Percentiles rank a stretch among this genome's conserved stretches.
Conservation (phyloP, 2,797 vertebrate species). For the Neostethus bicornis region DNA sequence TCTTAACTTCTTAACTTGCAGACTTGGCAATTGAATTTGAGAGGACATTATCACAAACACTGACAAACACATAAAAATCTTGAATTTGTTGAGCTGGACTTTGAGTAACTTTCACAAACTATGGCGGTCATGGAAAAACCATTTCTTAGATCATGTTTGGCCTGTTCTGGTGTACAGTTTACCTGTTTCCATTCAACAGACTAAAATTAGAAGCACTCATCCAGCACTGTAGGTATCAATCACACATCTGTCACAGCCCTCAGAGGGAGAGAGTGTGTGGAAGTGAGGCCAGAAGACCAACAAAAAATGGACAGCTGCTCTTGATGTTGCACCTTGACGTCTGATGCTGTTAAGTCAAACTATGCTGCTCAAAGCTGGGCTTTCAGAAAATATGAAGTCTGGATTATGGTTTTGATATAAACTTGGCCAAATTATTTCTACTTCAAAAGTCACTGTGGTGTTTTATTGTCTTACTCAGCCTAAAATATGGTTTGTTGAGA, state of each 20-base stretch:
- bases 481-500: slow-evolving; percentile 4
- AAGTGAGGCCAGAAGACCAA: slow-evolving; percentile 25
- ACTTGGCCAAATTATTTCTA: neutral
- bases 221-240: slow-evolving; percentile 69
- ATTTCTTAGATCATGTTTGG: slow-evolving; percentile 64
- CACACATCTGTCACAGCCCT: slow-evolving; percentile 60
- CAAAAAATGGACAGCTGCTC: slow-evolving; percentile 37
- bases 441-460: slow-evolving; percentile 1
- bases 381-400: neutral
- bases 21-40: too few relatives aligned
- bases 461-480: neutral
- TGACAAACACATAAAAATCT: too few relatives aligned
- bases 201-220: slow-evolving; percentile 77
- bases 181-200: slow-evolving; percentile 69
- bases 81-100: too few relatives aligned
- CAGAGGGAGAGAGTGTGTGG: slow-evolving; percentile 17
- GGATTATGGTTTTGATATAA: slow-evolving; percentile 1
- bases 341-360: slow-evolving; percentile 22
- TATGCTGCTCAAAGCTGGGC: neutral
- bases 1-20: too few relatives aligned
- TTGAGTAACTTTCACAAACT: too few relatives aligned
- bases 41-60: too few relatives aligned
- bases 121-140: slow-evolving; percentile 51
- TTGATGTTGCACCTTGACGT: slow-evolving; percentile 31
- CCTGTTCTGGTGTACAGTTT: slow-evolving; percentile 69